These are phyloP conservation scores for Poicephalus gulielmi DNA, from an alignment of 2,113 vertebrate genomes.

Conservation along the genomic window DNA sequence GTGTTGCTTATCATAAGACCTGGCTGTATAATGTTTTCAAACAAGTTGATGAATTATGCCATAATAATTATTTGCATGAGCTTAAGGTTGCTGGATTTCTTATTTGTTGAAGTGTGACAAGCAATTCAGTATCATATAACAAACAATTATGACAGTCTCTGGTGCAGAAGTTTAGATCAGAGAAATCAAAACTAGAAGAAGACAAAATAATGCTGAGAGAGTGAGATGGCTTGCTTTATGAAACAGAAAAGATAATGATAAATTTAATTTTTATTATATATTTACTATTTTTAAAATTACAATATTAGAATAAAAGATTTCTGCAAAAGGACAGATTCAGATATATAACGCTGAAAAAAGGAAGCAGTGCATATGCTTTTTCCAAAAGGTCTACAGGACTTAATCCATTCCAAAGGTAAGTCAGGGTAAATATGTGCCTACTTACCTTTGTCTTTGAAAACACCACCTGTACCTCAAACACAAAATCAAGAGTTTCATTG, in stretches of 20 bases:
- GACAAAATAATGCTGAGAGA: neutral
- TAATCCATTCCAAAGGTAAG: neutral
- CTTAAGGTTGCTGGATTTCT: neutral
- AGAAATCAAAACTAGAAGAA: neutral
- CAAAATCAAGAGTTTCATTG: neutral
- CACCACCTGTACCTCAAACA: neutral
- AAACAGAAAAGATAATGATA: neutral
- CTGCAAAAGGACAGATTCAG: neutral
- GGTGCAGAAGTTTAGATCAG: neutral
- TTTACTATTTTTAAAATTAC: neutral
- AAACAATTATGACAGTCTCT: neutral
- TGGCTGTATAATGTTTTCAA: neutral
- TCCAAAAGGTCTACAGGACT: neutral
- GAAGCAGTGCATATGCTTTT: neutral
- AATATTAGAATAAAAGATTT: neutral
- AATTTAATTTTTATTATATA: neutral
- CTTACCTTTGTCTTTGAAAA: neutral
- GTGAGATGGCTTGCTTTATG: neutral
- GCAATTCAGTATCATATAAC: neutral
- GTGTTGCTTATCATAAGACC: neutral
- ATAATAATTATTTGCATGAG: neutral
- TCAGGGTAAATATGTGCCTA: fast-evolving
- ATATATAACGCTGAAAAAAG: neutral
- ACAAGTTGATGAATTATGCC: neutral
- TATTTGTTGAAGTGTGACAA: neutral